Base-by-base conservation (phyloP, 2,113 vertebrate species). In the Manacus vitellinus region DNA sequence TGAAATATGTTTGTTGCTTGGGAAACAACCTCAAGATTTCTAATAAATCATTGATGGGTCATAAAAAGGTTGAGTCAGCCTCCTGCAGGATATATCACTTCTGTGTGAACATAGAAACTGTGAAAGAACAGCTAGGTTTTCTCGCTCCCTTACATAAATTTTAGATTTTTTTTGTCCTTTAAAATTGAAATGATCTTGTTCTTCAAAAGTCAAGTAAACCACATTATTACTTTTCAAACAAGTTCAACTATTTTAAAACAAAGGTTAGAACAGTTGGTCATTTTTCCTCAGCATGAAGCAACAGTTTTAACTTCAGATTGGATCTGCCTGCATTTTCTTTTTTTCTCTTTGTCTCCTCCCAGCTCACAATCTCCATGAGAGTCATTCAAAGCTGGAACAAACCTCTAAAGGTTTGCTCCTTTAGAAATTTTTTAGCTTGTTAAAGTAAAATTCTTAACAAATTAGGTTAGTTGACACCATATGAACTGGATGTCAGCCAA, bases 41-140 rank as follows among this genome's bases (percentile, higher is more conserved):
- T 91, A 90, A 96, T 95, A 94, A 92, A 95, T 94, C 80, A 73
- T 12, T 88, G 59, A 81, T 94, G 63, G 37, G 30, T 96, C 75
- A 85, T 88, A 83, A 96, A 97, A 78, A 88, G 30, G 44, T 91
- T 84, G 79, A 85, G 46, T 81, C 62, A 85, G 39, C 59, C 43
- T 95, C 66, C 61, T 76, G 63, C 39, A 94, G 72, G 55, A 44
- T 41, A 79, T 94, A 90, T 44, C 73, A 80, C 17, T 82, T 66
- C 67, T 85, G 27, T 65, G 7, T 88, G 95, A 91, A 77, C 39
- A 81, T 41, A 55, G 62, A 70, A 78, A 25, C 20, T 71, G 58
- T 74, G 77, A 62, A 71, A 74, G 12, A 92, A 37, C n/a, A 92
- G n/a, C 25, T 67, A 84, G 81, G 28, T 94, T 84, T 91, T 93